Evolutionary conservation across 1,140 invertebrate genomes (phyloP), one percentile per base, ranked within the genome.

Genomic region (Cyclina sinensis): DNA sequence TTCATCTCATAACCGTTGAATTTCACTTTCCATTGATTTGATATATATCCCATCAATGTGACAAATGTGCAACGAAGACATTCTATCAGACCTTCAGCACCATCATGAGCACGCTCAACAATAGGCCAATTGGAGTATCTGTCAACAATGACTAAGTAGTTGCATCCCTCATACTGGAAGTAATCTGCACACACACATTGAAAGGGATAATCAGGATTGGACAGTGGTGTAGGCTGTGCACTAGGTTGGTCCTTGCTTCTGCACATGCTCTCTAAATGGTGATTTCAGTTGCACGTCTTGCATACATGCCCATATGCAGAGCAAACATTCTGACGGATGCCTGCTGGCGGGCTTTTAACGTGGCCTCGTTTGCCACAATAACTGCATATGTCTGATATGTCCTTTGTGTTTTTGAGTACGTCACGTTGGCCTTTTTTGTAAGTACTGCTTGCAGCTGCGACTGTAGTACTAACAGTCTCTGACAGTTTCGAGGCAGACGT

Each of bases 111-210:
- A 24, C 30, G 37, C 24, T 90, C 85, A 5, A 90, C 73, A 30
- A 82, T 85, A 0, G 81, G 80, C 82, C 84, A 86, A 48, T 89
- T 74, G 27, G 62, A 82, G 37, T 90, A 86, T n/a, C 89, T n/a
- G 39, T 82, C 90, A 27, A 91, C 78, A 14, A 76, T 35, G 0
- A 89, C 74, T 18, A 86, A 32, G 68, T 90, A 91, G 54, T 90
- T 30, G 30, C 16, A 7, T 2, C 89, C 89, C 37, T 78, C 80
- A 76, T 88, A 87, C 9, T 51, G 30, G 62, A 91, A 89, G 74
- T 62, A 91, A 68, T 90, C 87, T 0, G 89, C 89, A 86, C 81
- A 90, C 16, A 91, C 37, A 62, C 90, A 90, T 51, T 90, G 91
- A 80, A 92, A 91, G 16, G 89, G 90, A 78, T 90, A 90, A 14